These are phyloP conservation scores for Rhagoletis pomonella DNA, from an alignment of 1,140 invertebrate species.

Conservation along the genomic window DNA sequence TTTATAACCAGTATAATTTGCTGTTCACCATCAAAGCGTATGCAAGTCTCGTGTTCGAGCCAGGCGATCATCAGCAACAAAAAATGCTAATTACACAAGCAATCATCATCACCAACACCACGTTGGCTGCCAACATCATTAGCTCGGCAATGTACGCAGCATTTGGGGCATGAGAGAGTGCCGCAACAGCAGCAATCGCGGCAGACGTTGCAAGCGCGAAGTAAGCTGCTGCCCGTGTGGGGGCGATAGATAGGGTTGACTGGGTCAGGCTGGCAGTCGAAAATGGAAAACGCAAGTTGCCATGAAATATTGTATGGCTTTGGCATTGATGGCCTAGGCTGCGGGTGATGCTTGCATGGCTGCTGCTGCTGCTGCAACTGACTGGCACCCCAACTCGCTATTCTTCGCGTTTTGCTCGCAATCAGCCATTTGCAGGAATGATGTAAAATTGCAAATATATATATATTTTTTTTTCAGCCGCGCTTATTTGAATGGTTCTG, in stretches of 20 bases:
- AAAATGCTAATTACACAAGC: slow-evolving; percentile 47
- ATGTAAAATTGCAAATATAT: neutral
- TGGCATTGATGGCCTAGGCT: slow-evolving; percentile 28
- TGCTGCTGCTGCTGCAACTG: neutral
- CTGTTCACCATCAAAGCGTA: slow-evolving; percentile 11
- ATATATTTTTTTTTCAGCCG: neutral
- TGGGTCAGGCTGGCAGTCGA: neutral
- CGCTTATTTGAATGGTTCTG: slow-evolving; percentile 3
- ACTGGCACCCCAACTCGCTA: neutral
- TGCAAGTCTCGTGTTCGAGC: slow-evolving; percentile 21
- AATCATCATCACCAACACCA: slow-evolving; percentile 15
- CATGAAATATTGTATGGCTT: slow-evolving; percentile 42
- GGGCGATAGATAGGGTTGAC: neutral
- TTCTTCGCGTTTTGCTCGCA: neutral
- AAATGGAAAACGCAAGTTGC: neutral
- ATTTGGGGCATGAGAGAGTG: slow-evolving; percentile 26
- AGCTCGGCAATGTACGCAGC: neutral
- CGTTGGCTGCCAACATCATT: slow-evolving; percentile 23
- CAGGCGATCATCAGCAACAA: neutral
- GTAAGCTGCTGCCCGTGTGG: neutral
- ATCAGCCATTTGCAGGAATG: slow-evolving; percentile 15
- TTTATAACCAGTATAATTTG: neutral
- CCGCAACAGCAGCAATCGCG: neutral
- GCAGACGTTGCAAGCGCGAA: neutral
- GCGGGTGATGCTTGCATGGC: neutral